phyloP scores from a whole-genome alignment of 2,888 invertebrate species.

The Eupithecia vulgata region DNA sequence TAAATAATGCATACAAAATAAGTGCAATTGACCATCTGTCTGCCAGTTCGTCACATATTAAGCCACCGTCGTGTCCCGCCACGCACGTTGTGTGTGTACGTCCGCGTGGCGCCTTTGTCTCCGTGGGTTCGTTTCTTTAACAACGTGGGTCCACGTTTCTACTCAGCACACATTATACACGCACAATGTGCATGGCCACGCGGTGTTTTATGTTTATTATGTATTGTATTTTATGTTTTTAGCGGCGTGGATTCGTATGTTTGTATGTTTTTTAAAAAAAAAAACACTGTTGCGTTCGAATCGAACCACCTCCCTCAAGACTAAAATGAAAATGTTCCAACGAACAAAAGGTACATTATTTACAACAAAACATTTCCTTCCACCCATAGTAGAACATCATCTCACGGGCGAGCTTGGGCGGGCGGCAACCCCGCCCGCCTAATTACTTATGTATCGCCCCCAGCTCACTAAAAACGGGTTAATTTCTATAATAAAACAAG shows the following conservation, averaged over 20 bases:
- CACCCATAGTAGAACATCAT: constrained; percentile 16
- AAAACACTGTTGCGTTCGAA: neutral
- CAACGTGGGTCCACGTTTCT: too few species aligned
- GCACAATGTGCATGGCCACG: too few species aligned
- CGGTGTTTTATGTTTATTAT: too few species aligned
- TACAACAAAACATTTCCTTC: constrained; percentile 27
- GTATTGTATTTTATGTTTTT: too few species aligned
- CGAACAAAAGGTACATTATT: constrained; percentile 21
- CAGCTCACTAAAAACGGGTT: constrained; percentile 71
- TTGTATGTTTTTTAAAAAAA: too few species aligned
- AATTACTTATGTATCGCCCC: constrained; percentile 69
- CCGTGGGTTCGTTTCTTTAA: too few species aligned
- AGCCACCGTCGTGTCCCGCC: too few species aligned
- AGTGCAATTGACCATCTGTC: neutral
- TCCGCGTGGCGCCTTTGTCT: too few species aligned
- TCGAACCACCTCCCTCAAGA: neutral
- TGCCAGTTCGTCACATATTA: too few species aligned
- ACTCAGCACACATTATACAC: too few species aligned
- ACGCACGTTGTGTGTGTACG: too few species aligned
- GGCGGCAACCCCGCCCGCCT: constrained; percentile 54
- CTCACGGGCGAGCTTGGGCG: constrained; percentile 43
- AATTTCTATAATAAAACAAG: constrained; percentile 74
- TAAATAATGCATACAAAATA: neutral
- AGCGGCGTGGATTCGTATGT: too few species aligned
- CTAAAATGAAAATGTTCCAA: neutral